These are phyloP conservation scores for Pentamera pediparva DNA, from an alignment of 53 echinoderm and acorn worm species.

Conservation along the genomic window DNA sequence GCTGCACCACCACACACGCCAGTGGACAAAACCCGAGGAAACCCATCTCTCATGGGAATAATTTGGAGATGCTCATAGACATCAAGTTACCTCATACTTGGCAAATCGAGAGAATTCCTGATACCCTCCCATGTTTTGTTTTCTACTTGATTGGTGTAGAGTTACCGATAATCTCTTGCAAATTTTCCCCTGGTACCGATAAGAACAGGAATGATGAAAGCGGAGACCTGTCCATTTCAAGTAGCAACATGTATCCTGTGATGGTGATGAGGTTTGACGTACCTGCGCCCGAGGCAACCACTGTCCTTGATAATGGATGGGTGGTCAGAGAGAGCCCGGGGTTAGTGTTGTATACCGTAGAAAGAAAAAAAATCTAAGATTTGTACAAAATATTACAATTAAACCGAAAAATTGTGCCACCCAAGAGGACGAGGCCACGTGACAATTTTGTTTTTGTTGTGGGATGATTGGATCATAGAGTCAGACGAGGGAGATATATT, in stretches of 20 bases:
- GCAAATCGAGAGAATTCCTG: too few relatives aligned
- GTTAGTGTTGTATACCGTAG: background rate
- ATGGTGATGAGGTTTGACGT: background rate
- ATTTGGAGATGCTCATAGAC: too few relatives aligned
- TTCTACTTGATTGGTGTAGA: too few relatives aligned
- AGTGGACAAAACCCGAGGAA: too few relatives aligned
- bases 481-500: too few relatives aligned
- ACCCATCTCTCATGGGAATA: too few relatives aligned
- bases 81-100: too few relatives aligned
- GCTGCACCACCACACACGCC: too few relatives aligned
- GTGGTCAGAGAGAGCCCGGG: background rate
- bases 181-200: too few relatives aligned
- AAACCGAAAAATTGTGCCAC: slow-evolving; percentile 3
- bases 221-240: too few relatives aligned
- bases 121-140: too few relatives aligned
- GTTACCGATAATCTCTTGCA: background rate
- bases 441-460: slow-evolving; percentile 16
- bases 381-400: background rate
- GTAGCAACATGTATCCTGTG: background rate
- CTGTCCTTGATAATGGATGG: background rate
- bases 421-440: background rate
- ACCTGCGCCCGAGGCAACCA: background rate
- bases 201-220: too few relatives aligned
- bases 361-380: background rate
- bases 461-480: background rate